Evolutionary conservation across 2,113 vertebrate genomes (phyloP).

Genomic region (Lates calcarifer): DNA sequence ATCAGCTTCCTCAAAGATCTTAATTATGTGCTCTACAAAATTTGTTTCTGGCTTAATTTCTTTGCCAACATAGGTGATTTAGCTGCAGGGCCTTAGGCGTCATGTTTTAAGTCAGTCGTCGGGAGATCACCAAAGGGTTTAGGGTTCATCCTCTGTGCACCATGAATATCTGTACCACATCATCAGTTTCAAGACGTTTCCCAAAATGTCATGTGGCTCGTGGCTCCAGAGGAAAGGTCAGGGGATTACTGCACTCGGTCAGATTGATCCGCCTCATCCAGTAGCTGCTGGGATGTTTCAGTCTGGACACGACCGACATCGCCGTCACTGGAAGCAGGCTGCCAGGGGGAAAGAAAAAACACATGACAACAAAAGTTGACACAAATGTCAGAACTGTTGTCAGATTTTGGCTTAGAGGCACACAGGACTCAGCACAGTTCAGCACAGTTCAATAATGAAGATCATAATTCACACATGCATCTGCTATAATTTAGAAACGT

Average conservation of each 20-base stretch:
- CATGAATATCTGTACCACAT: not conserved
- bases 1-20: constrained; percentile 6
- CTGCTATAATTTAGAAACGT: constrained; percentile 6
- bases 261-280: constrained; percentile 11
- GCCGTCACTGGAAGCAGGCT: not conserved
- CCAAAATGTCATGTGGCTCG: not conserved
- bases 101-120: not conserved
- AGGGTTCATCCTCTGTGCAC: not conserved
- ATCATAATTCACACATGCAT: constrained; percentile 13
- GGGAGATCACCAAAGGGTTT: not conserved
- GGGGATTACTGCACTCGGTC: not conserved
- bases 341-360: not conserved
- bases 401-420: not conserved
- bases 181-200: not conserved
- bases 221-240: not conserved
- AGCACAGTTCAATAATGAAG: constrained; percentile 21
- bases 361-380: not conserved
- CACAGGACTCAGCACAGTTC: not conserved
- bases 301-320: not conserved
- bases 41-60: constrained; percentile 6
- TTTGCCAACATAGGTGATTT: not conserved
- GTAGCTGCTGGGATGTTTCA: not conserved
- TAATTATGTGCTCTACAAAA: constrained; percentile 15
- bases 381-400: not conserved
- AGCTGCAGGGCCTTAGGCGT: not conserved